phyloP scores from a whole-genome alignment of 2,888 invertebrate species.

The Neria commutata region DNA sequence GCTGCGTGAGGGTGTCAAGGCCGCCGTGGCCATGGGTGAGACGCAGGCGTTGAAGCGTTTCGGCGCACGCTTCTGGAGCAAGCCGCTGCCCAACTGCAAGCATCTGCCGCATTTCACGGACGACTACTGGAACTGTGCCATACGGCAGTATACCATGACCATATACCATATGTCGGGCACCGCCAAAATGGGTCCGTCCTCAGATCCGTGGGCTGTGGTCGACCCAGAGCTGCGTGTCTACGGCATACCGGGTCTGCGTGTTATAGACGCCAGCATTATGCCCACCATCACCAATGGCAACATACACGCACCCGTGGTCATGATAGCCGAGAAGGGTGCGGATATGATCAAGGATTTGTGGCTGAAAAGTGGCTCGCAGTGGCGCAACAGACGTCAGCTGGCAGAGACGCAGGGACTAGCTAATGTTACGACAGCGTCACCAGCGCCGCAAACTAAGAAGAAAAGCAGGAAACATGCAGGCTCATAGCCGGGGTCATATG shows the following conservation, averaged over 20 bases:
- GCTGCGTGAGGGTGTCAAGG: conserved; percentile 84
- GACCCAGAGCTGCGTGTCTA: conserved; percentile 78
- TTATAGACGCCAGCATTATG: conserved; percentile 89
- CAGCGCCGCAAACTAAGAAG: no score
- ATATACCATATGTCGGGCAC: conserved; percentile 87
- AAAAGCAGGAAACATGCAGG: background rate
- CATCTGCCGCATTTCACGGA: conserved; percentile 79
- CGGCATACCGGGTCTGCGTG: conserved; percentile 78
- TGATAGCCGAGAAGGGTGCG: conserved; percentile 87
- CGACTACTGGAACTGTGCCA: conserved; percentile 85
- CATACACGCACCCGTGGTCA: conserved; percentile 84
- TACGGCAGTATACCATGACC: conserved; percentile 85
- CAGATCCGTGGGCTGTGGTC: conserved; percentile 80
- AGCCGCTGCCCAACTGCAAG: conserved; percentile 81
- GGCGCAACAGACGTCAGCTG: conserved; percentile 19
- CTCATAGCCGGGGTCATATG: conserved; percentile 3
- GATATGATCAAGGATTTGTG: conserved; percentile 80
- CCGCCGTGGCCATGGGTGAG: conserved; percentile 80
- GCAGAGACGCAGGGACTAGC: background rate
- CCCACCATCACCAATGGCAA: conserved; percentile 86
- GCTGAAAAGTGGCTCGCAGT: conserved; percentile 57
- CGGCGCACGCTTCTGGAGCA: conserved; percentile 77
- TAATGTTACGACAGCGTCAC: conserved; percentile 22
- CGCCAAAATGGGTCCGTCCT: conserved; percentile 81
- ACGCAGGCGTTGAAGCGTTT: conserved; percentile 79